Base-by-base conservation (phyloP, 1,140 invertebrate genomes). In the Heterodera schachtii region DNA sequence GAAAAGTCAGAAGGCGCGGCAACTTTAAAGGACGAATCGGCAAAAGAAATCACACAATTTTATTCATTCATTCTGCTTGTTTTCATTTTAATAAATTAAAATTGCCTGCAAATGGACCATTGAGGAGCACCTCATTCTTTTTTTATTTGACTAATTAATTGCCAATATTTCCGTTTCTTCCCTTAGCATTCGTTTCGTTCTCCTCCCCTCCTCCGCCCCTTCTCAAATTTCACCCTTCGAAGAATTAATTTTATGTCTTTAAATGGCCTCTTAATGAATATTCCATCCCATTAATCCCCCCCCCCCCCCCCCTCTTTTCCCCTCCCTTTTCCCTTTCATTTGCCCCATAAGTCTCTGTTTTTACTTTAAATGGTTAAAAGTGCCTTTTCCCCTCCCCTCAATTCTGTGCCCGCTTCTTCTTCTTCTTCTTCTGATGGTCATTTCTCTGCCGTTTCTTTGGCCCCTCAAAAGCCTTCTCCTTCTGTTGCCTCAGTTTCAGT, bases 11-110 rank as follows among this genome's bases (percentile, higher is more conserved):
- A 71, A 71, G 69, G 69, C 69, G 69, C 69, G 57, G 13, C 57
- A 52, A 46, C 57, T 74, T 74, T 52, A 44, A 64, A 31, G 31
- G 31, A 3, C 57, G 57, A 60, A 74, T 74, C 11, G 7, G n/a
- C 71, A 74, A 74, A 74, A 74, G n/a, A 8, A 73, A n/a, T 8
- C 11, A 16, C 70, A 73, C 43, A 73, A 44, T 44, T 73, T 47
- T 44, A n/a, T 64, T 64, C 2, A 64, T 64, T 64, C 57, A 64
- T 19, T 52, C 49, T 8, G 11, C 6, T 52, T 6, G 6, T 11
- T 8, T 52, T 52, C 11, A 52, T 8, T 52, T 52, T 52, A 52
- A 52, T 31, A 31, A 31, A 31, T 31, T 31, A 31, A 31, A 31
- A 31, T 31, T 31, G 31, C 31, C 31, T 31, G 31, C 31, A 31